A percentile compares a stretch with the other conserved stretches of the same genome.
Conservation (phyloP, 2,888 invertebrate species). For the Coleophora flavipennella region DNA sequence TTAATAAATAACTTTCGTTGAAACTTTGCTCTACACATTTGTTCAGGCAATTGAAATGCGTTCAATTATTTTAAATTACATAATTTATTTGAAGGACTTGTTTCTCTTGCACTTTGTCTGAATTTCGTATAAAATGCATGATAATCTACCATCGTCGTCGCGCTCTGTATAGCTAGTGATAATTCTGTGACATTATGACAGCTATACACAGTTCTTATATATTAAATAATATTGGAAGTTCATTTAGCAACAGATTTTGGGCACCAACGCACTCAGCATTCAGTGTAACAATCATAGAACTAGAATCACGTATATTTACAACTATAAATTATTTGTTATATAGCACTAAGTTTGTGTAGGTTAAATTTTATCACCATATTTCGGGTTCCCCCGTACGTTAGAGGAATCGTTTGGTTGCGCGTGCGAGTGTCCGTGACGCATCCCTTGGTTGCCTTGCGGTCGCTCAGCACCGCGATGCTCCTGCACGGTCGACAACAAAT, state of each 20-base stretch:
- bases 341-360: conserved; percentile 27
- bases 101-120: conserved; percentile 36
- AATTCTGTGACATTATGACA: conserved; percentile 28
- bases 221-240: conserved; percentile 22
- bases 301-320: conserved; percentile 35
- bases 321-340: conserved; percentile 12
- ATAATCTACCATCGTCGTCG: conserved; percentile 34
- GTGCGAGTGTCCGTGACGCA: conserved; percentile 10
- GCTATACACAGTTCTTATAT: conserved; percentile 31
- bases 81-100: conserved; percentile 5
- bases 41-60: too few relatives aligned
- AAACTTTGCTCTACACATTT: too few relatives aligned
- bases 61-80: conserved; percentile 1
- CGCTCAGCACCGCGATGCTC: conserved; percentile 1
- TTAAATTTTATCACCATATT: conserved; percentile 63
- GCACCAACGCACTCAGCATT: conserved; percentile 26
- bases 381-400: conserved; percentile 35
- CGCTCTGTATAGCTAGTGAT: conserved; percentile 28
- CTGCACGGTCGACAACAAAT: conserved; percentile 6
- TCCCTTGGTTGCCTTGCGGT: conserved; percentile 5
- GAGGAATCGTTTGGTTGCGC: conserved; percentile 22
- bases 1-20: too few relatives aligned
- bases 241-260: conserved; percentile 24
- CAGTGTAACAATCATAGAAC: conserved; percentile 26
- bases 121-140: conserved; percentile 59